Conservation (phyloP, 2,888 invertebrate species). For the Trileptium ribeirensis region DNA sequence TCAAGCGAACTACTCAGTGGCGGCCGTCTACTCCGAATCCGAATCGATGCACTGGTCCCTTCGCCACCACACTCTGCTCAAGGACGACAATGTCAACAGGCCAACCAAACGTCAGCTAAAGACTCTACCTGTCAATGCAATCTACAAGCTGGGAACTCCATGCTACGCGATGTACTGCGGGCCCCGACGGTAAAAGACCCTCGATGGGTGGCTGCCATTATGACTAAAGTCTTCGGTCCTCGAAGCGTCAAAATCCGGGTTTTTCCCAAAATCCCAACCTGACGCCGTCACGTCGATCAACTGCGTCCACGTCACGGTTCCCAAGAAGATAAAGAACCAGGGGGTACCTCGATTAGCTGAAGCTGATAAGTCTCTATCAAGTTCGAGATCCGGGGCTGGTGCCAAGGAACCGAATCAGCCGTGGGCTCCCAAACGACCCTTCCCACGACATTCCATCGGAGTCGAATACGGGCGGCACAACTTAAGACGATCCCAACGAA, state of each 20-base stretch:
- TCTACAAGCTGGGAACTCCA: background rate
- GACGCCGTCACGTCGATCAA: constrained; percentile 23
- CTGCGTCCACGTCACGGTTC: constrained; percentile 17
- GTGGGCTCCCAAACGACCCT: no score
- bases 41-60: background rate
- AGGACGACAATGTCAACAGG: constrained; percentile 19
- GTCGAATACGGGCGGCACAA: no score
- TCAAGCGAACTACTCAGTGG: constrained; percentile 23
- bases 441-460: no score
- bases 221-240: constrained; percentile 10
- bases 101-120: background rate
- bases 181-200: constrained; percentile 17
- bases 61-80: constrained; percentile 18
- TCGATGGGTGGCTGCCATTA: constrained; percentile 25
- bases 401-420: no score
- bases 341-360: no score
- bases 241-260: constrained; percentile 16
- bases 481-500: no score
- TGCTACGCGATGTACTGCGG: constrained; percentile 11
- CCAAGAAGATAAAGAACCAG: constrained; percentile 13
- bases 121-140: background rate
- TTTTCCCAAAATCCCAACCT: constrained; percentile 21
- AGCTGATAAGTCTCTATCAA: no score
- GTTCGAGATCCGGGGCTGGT: no score
- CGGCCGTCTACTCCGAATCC: constrained; percentile 17